These are phyloP conservation scores for Drosophila sechellia DNA, from an alignment of 1,140 invertebrate species.

Conservation along the genomic window DNA sequence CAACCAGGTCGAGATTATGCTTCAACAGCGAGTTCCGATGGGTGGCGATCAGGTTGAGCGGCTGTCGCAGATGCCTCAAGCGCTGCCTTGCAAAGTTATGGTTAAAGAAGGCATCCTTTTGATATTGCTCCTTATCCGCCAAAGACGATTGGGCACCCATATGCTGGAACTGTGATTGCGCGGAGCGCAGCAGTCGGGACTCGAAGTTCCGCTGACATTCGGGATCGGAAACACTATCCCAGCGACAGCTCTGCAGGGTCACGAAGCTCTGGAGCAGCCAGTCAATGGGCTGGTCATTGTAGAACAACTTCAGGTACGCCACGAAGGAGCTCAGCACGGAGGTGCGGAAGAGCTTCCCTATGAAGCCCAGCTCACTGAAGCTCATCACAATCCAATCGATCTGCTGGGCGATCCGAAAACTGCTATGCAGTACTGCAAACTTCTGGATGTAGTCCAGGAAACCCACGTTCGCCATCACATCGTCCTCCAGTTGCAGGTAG, in stretches of 20 bases:
- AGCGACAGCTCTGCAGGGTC: slow-evolving; percentile 39
- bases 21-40: slow-evolving; percentile 11
- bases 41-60: slow-evolving; percentile 22
- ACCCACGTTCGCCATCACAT: slow-evolving; percentile 8
- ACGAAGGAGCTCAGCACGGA: slow-evolving; percentile 12
- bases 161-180: slow-evolving; percentile 48
- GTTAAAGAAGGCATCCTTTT: slow-evolving; percentile 2
- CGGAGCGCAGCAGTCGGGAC: not conserved
- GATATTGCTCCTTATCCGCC: slow-evolving; percentile 11
- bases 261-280: slow-evolving; percentile 51
- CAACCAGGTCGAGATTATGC: not conserved
- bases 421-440: slow-evolving; percentile 2
- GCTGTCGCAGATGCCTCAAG: slow-evolving; percentile 39
- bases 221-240: slow-evolving; percentile 23
- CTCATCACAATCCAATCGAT: slow-evolving; percentile 51
- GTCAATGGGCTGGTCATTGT: slow-evolving; percentile 48
- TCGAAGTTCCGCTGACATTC: slow-evolving; percentile 7
- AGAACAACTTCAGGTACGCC: slow-evolving; percentile 31
- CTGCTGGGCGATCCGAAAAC: slow-evolving; percentile 21
- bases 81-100: not conserved
- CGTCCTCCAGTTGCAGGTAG: slow-evolving; percentile 55
- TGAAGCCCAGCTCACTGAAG: slow-evolving; percentile 46
- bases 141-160: slow-evolving; percentile 22
- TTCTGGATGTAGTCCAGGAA: slow-evolving; percentile 39
- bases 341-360: slow-evolving; percentile 45